A percentile compares a stretch with the other conserved stretches of the same genome.
phyloP scores from a whole-genome alignment of 1,140 invertebrate genomes.

The Drosophila obscura region DNA sequence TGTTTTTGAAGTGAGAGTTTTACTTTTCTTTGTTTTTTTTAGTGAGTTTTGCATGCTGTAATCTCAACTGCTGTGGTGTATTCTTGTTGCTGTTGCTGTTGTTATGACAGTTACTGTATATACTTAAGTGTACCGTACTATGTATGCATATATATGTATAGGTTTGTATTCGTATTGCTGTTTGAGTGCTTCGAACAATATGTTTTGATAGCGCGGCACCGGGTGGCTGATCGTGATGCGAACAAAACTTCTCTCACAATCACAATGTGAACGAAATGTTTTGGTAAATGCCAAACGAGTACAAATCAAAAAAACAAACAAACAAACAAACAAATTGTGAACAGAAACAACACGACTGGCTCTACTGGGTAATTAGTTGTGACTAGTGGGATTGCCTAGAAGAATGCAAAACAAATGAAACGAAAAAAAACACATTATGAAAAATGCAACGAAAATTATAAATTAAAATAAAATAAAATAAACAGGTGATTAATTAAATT shows the following conservation, averaged over 20 bases:
- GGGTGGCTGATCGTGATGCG: slow-evolving; percentile 5
- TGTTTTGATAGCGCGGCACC: slow-evolving; percentile 28
- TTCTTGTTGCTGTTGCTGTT: slow-evolving; percentile 37
- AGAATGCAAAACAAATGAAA: slow-evolving; percentile 59
- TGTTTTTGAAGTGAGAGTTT: slow-evolving; percentile 63
- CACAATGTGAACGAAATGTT: slow-evolving; percentile 49
- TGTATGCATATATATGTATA: slow-evolving; percentile 40
- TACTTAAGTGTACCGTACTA: background rate
- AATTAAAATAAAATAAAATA: slow-evolving; percentile 14
- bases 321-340: slow-evolving; percentile 52
- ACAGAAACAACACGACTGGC: slow-evolving; percentile 69
- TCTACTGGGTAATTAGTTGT: slow-evolving; percentile 75
- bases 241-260: slow-evolving; percentile 29
- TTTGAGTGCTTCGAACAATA: slow-evolving; percentile 43
- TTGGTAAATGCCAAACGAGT: slow-evolving; percentile 44
- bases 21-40: no score
- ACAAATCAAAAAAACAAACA: slow-evolving; percentile 40
- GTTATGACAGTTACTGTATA: slow-evolving; percentile 25
- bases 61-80: slow-evolving; percentile 68
- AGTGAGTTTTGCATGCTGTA: slow-evolving; percentile 75
- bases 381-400: slow-evolving; percentile 83
- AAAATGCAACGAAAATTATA: slow-evolving; percentile 41
- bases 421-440: slow-evolving; percentile 21
- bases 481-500: no score
- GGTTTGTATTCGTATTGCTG: background rate